Evolutionary conservation across 2,113 vertebrate species (phyloP), one percentile per base, ranked within the genome.

Genomic region (Clinocottus analis): DNA sequence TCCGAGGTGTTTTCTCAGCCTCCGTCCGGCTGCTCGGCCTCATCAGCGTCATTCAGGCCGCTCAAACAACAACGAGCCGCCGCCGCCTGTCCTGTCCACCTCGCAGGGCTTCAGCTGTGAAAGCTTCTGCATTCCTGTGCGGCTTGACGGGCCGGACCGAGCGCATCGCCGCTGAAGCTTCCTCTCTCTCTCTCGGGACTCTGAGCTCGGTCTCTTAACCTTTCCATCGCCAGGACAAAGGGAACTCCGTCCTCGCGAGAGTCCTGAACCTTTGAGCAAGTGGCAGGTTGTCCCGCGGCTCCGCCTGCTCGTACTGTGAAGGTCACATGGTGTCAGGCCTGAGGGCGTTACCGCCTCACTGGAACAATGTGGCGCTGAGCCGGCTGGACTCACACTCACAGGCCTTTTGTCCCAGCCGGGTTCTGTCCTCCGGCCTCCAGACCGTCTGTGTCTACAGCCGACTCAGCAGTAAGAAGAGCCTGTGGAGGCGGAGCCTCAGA

Each of bases 91-190:
- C 3, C 51, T 17, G 59, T 72, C 58, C 77, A 68, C 69, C 63
- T 83, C 80, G 23, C 12, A 2, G 63, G 23, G 47, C 39, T 47
- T 3, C 6, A 1, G 14, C 72, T 76, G 72, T 76, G 8, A 33
- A 76, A 88, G 68, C 79, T 77, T 79, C 65, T 8, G 58, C 86
- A 87, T 87, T 87, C 86, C 86, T 76, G 3, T 47, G 61, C 53
- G 66, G 81, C 78, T 81, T 74, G 72, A 53, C n/a, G 11, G 33
- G 33, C 33, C 33, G 33, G 33, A 33, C 33, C 29, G 6, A 33
- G 4, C 41, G 11, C 27, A 51, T 35, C 43, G 47, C 45, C 0
- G 9, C 2, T 43, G 41, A 69, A 31, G 61, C 65, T 61, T 55
- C 72, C 8, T 14, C 35, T 56, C 8, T 14, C 35, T 56, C 35